Percentiles rank a stretch among this genome's conserved stretches.
These are phyloP conservation scores for Rhabdomys dilectus DNA, from an alignment of 2,113 vertebrate genomes.

Conservation along the genomic window DNA sequence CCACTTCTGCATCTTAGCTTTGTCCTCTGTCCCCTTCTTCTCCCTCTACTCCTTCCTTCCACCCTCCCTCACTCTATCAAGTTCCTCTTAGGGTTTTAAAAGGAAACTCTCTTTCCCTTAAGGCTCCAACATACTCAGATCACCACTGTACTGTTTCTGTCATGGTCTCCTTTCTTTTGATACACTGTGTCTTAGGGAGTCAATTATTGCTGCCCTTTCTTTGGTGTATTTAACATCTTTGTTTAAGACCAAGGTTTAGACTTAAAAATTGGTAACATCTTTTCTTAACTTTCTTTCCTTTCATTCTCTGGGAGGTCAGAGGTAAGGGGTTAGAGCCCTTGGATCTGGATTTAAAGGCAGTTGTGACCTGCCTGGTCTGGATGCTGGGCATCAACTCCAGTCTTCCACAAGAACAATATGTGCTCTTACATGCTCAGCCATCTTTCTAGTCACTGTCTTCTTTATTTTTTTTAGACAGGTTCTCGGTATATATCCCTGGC, in stretches of 20 bases:
- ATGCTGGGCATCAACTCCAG: neutral
- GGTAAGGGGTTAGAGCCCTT: neutral
- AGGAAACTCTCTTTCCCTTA: neutral
- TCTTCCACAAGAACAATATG: neutral
- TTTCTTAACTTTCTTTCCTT: neutral
- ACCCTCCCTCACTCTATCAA: neutral
- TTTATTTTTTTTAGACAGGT: neutral
- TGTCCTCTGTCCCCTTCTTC: neutral
- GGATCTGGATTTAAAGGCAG: neutral
- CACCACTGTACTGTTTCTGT: neutral
- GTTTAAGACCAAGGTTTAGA: neutral
- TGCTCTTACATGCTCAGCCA: neutral
- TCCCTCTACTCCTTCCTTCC: neutral
- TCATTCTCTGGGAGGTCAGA: neutral
- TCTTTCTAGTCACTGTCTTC: neutral
- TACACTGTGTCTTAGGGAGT: neutral
- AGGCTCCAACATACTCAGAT: neutral
- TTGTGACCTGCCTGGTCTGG: neutral
- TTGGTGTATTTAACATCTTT: neutral
- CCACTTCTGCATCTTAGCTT: neutral
- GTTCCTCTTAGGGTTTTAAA: neutral
- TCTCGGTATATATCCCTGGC: neutral
- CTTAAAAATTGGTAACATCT: neutral
- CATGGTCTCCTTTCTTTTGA: neutral
- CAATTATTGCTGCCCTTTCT: neutral